These are phyloP conservation scores for Heterochromis multidens DNA, from an alignment of 2,113 vertebrate genomes.

Conservation along the genomic window DNA sequence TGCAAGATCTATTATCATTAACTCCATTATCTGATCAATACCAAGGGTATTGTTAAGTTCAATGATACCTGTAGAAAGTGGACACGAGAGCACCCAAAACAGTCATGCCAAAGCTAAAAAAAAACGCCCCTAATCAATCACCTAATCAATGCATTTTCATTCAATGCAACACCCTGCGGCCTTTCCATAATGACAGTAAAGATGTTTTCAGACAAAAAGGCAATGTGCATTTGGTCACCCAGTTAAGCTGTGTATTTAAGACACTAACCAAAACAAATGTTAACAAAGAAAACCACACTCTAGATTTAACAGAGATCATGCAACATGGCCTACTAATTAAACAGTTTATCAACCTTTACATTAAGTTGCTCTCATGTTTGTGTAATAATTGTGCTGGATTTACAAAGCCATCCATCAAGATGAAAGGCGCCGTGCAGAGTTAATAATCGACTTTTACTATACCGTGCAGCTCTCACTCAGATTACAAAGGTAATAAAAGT, in stretches of 20 bases:
- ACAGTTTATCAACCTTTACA: slow-evolving; percentile 64
- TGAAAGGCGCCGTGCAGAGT: background rate
- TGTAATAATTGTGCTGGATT: background rate
- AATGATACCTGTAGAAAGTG: background rate
- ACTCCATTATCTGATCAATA: background rate
- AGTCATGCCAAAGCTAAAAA: background rate
- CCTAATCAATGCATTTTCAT: slow-evolving; percentile 27
- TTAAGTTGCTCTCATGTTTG: slow-evolving; percentile 57
- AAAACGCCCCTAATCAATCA: background rate
- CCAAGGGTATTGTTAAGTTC: background rate
- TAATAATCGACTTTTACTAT: slow-evolving; percentile 1
- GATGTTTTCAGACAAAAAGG: background rate
- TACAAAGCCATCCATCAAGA: background rate
- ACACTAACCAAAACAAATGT: slow-evolving; percentile 71
- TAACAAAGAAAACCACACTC: slow-evolving; percentile 69
- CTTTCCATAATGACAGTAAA: background rate
- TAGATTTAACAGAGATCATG: slow-evolving; percentile 69
- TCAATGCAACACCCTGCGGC: slow-evolving; percentile 25
- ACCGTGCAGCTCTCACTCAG: background rate
- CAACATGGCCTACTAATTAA: slow-evolving; percentile 58
- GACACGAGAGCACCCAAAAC: background rate
- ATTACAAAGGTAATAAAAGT: background rate
- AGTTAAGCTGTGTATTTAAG: slow-evolving; percentile 54
- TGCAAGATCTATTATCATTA: background rate
- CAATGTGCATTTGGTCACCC: slow-evolving; percentile 71